Conservation (phyloP, 2,797 vertebrate species). For the Limnodromus scolopaceus region DNA sequence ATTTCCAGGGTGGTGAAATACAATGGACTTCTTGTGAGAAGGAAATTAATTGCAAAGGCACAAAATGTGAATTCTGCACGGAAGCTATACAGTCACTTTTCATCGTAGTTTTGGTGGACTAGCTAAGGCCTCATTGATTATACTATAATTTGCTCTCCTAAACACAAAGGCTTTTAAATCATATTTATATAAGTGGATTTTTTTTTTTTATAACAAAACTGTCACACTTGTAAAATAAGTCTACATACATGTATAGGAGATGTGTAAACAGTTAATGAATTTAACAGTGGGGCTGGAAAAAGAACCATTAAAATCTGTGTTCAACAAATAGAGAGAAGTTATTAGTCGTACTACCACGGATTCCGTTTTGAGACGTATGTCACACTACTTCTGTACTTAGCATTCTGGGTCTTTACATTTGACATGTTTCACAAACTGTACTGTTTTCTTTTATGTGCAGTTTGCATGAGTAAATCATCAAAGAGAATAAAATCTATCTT, state of each 20-base stretch:
- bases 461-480: constrained; percentile 98
- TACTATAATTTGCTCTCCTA: constrained; percentile 64
- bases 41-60: constrained; percentile 75
- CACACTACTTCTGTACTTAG: constrained; percentile 84
- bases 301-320: constrained; percentile 80
- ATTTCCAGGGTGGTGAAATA: constrained; percentile 62
- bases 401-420: constrained; percentile 85
- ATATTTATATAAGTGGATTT: constrained; percentile 78
- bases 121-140: constrained; percentile 67
- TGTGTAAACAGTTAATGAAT: constrained; percentile 78
- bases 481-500: constrained; percentile 93
- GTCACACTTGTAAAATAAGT: constrained; percentile 82
- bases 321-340: constrained; percentile 77
- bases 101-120: constrained; percentile 73
- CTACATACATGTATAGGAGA: constrained; percentile 80
- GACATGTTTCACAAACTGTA: constrained; percentile 88
- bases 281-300: constrained; percentile 77
- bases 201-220: constrained; percentile 76
- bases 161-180: constrained; percentile 74
- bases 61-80: constrained; percentile 80
- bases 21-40: constrained; percentile 50
- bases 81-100: constrained; percentile 71
- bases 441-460: constrained; percentile 88
- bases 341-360: constrained; percentile 78
- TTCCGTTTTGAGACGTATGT: constrained; percentile 77